phyloP scores from a whole-genome alignment of 2,113 vertebrate genomes.

The Mionectes macconnelli region DNA sequence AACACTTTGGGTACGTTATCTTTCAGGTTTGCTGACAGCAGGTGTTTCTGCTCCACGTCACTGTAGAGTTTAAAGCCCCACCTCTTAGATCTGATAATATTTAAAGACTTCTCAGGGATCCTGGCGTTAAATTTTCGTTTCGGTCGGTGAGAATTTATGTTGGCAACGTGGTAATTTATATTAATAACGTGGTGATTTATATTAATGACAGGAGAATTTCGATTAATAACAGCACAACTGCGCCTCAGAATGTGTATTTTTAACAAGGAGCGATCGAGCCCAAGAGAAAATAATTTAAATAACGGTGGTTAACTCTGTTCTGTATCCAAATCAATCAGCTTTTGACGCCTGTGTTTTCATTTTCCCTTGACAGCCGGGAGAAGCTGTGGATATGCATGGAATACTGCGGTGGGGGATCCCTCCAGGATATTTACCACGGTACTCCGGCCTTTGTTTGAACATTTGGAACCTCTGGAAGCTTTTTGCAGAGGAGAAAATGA shows the following conservation, averaged over 20 bases:
- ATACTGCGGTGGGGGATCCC: conserved; percentile 93
- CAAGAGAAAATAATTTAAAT: neutral
- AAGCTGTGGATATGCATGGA: conserved; percentile 99
- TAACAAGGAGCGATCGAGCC: neutral
- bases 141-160: neutral
- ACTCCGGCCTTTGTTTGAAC: neutral
- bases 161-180: too few species aligned
- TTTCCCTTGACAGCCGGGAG: conserved; percentile 81
- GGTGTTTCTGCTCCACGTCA: neutral
- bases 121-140: neutral
- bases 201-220: neutral
- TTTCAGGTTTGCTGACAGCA: neutral
- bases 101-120: neutral
- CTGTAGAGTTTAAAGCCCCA: neutral
- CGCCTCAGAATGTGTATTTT: neutral
- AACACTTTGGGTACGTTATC: neutral
- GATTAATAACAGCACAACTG: neutral
- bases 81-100: neutral
- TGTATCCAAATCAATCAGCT: neutral
- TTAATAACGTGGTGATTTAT: neutral
- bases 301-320: neutral
- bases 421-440: conserved; percentile 97
- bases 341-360: neutral
- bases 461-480: neutral
- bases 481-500: neutral